Base-by-base conservation (phyloP, 2,797 vertebrate genomes). In the Champsocephalus gunnari region DNA sequence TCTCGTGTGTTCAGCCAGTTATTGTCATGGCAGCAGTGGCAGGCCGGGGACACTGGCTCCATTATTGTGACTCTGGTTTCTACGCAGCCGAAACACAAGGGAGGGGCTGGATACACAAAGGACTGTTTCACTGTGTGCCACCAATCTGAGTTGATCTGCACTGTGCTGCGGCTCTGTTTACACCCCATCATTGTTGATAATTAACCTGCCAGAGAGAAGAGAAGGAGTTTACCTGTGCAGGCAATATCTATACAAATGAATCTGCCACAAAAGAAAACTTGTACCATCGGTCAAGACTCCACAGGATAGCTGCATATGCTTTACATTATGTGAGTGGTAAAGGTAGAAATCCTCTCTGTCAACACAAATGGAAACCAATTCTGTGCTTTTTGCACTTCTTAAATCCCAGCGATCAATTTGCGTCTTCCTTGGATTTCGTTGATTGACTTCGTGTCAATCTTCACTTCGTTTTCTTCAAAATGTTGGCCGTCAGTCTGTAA, bases 11-110 rank as follows among this genome's bases (percentile, higher is more conserved):
- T 65, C 78, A 71, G 73, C 44, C 65, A 69, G 80, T 89, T 77
- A 90, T 94, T 87, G 85, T 89, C 91, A 92, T 94, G 89, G 90
- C 82, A 91, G 89, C 93, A 81, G 83, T 19, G 61, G 80, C 85
- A 77, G 87, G 73, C 86, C n/a, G 75, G 88, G 85, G 88, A 94
- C 91, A 94, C 81, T 90, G 87, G 83, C 71, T 69, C 79, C 76
- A 86, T 93, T 93, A 90, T 94, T 88, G 83, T 75, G 72, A 83
- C 80, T 87, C 84, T 77, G 88, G 88, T 89, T 85, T 89, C 87
- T 77, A 82, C 61, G 75, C 79, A 83, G 76, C 48, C 45, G 72
- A 79, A 81, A 78, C 81, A 81, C 81, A 75, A 59, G 87, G 86
- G 91, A 90, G 78, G 82, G 84, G 67, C 49, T 66, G 62, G 45